These are phyloP conservation scores for Drosophila paucipuncta DNA, from an alignment of 2,888 invertebrate genomes.

Conservation along the genomic window DNA sequence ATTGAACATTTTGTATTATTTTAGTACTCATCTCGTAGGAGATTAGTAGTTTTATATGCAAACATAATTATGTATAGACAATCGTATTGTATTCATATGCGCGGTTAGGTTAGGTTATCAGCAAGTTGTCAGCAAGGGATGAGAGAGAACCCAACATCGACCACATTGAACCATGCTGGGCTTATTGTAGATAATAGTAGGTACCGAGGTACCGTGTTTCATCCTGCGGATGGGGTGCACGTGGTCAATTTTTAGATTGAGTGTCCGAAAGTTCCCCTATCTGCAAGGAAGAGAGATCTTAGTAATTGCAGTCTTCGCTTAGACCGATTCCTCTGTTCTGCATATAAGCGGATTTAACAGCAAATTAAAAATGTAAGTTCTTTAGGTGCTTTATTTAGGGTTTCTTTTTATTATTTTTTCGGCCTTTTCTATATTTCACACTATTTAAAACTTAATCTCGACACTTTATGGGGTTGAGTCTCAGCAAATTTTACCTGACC, in stretches of 20 bases:
- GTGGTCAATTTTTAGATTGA: neutral
- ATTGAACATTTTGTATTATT: too few species aligned
- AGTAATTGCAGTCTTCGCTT: neutral
- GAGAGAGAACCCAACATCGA: neutral
- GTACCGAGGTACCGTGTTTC: neutral
- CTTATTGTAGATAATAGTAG: neutral
- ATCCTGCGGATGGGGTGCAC: neutral
- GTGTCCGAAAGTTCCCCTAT: neutral
- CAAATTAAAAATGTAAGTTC: neutral
- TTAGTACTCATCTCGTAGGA: too few species aligned
- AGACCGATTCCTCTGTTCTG: neutral
- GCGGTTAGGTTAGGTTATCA: too few species aligned
- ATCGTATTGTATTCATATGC: too few species aligned
- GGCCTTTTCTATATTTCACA: neutral
- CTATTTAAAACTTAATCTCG: conserved; percentile 23
- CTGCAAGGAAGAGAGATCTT: neutral
- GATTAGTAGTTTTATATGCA: too few species aligned
- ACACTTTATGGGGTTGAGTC: conserved; percentile 38
- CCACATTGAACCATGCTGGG: neutral
- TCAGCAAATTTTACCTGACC: neutral
- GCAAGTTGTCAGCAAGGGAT: neutral
- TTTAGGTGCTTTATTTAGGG: neutral
- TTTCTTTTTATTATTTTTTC: neutral
- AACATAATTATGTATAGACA: too few species aligned
- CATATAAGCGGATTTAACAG: neutral